phyloP scores from a whole-genome alignment of 2,113 vertebrate species.

The Puffinus mauretanicus region DNA sequence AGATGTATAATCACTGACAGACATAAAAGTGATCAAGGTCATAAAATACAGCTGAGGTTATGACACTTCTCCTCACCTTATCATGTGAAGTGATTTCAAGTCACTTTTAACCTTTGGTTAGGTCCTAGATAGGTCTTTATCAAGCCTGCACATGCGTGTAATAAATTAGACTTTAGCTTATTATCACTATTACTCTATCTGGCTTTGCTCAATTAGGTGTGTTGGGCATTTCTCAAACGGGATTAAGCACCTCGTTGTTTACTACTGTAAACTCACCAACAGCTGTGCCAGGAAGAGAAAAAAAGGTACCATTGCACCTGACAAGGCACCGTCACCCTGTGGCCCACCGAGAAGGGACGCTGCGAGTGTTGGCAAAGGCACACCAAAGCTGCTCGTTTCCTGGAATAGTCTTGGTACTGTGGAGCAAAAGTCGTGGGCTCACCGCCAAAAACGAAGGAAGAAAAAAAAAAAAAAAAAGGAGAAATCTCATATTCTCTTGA shows the following conservation, averaged over 20 bases:
- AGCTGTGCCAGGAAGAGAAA: neutral
- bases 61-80: neutral
- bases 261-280: neutral
- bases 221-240: neutral
- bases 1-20: neutral
- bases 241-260: neutral
- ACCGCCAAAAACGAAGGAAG: neutral
- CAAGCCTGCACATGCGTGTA: neutral
- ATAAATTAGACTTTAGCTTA: neutral
- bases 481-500: neutral
- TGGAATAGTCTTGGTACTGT: neutral
- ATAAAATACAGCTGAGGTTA: neutral
- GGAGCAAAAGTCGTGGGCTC: neutral
- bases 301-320: neutral
- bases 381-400: neutral
- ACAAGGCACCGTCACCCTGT: neutral
- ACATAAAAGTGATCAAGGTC: neutral
- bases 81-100: neutral
- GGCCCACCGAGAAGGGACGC: neutral
- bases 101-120: conserved; percentile 37
- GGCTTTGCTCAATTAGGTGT: neutral
- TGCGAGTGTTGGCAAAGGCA: neutral
- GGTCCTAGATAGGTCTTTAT: neutral
- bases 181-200: neutral
- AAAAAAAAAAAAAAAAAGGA: neutral